These are phyloP conservation scores for Gasteruption jaculator DNA, from an alignment of 2,888 invertebrate species.

Conservation along the genomic window DNA sequence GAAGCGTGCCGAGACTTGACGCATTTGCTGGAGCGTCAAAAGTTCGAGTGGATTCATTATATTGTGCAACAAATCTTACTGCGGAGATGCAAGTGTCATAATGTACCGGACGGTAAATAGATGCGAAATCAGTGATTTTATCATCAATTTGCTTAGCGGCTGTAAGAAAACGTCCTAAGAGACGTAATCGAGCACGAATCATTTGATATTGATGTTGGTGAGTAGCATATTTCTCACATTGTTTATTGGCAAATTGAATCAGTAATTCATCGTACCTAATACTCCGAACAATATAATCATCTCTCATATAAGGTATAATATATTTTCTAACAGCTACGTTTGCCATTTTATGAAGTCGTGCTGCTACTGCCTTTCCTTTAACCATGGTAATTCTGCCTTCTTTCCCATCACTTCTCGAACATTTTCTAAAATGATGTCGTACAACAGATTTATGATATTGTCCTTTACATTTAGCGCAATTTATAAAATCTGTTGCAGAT, in stretches of 20 bases:
- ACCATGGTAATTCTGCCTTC: slow-evolving; percentile 8
- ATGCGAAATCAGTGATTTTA: slow-evolving; percentile 15
- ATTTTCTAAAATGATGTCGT: slow-evolving; percentile 19
- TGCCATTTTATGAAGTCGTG: slow-evolving; percentile 18
- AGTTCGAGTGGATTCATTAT: slow-evolving; percentile 8
- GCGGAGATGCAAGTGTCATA: slow-evolving; percentile 16
- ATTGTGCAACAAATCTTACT: slow-evolving; percentile 16
- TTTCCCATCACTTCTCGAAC: slow-evolving; percentile 5
- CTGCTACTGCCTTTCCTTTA: slow-evolving; percentile 7
- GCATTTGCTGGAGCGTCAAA: slow-evolving; percentile 16
- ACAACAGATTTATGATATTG: slow-evolving; percentile 18
- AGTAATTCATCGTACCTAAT: slow-evolving; percentile 22
- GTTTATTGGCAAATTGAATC: slow-evolving; percentile 21
- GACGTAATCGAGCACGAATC: slow-evolving; percentile 20
- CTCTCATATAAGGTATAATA: slow-evolving; percentile 21
- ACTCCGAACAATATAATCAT: slow-evolving; percentile 17
- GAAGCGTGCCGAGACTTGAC: slow-evolving; percentile 15
- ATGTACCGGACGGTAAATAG: slow-evolving; percentile 15
- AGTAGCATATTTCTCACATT: slow-evolving; percentile 18
- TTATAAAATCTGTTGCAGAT: slow-evolving; percentile 16
- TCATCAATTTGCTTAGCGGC: slow-evolving; percentile 14
- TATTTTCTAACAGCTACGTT: slow-evolving; percentile 11
- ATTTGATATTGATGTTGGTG: slow-evolving; percentile 20
- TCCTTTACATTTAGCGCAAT: slow-evolving; percentile 22
- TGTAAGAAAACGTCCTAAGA: slow-evolving; percentile 21